Base-by-base conservation (phyloP, 2,113 vertebrate genomes). In the Trematocara variabile region DNA sequence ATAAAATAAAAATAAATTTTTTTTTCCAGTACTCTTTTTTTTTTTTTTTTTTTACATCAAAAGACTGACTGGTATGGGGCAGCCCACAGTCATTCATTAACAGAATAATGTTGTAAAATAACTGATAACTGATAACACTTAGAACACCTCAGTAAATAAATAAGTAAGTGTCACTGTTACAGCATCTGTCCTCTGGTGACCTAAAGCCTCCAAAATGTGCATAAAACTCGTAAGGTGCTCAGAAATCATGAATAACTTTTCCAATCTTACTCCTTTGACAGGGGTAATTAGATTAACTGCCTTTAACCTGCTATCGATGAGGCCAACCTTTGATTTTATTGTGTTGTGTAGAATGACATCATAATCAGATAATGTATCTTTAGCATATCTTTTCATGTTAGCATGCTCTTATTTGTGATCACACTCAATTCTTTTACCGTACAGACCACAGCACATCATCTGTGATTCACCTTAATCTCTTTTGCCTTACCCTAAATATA, bases 51-150 rank as follows among this genome's bases (percentile, higher is more conserved):
- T 50, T 46, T 56, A 56, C n/a, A 58, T 58, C 55, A 83, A 63
- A 9, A 16, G 9, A 22, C 10, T 58, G 75, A 65, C 34, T 20
- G 28, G 8, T 16, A 48, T 2, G 5, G 80, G 39, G 79, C 85
- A 86, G 77, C 83, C 77, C 33, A 20, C 50, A 33, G 88, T 87
- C 83, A 88, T 54, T 93, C 81, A 91, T 91, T 89, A 81, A 93
- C 90, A 79, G 30, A 73, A 28, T 73, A 20, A 91, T 55, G 86
- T 86, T 79, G 82, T 84, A 84, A 91, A 93, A 91, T 9, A 86
- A 65, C 79, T 58, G 70, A 84, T 85, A 87, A 89, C 78, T 39
- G 81, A 87, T 75, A 83, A 90, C 52, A 48, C 18, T 5, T 77
- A 4, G 54, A 54, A 89, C 16, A 63, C 85, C 82, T 83, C 46